Evolutionary conservation across 2,888 invertebrate genomes (phyloP), one percentile per base, ranked within the genome.

Genomic region (Himalopsyche anomala): DNA sequence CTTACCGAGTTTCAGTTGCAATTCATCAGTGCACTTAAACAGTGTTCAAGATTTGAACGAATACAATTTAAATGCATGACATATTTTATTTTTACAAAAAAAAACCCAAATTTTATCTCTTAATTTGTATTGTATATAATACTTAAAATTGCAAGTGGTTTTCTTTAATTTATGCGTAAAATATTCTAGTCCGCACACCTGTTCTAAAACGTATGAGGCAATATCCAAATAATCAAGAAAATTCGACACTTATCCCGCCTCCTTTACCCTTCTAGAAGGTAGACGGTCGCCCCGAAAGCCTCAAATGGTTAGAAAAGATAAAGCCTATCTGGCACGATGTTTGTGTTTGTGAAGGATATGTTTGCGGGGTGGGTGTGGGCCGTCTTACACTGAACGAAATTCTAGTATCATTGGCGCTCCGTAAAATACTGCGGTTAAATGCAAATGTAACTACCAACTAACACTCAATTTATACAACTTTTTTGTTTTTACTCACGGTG

Each of bases 141-240:
- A 51, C 3, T 51, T 51, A 15, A 15, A 15, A 51, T 51, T 12
- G 51, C 15, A 45, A 45, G 45, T 2, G 6, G 11, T 2, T 28
- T 45, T 45, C 45, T 11, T 15, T 28, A 62, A 62, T 62, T 11
- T 19, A 28, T 5, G 9, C 19, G n/a, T 62, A 11, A 62, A 62
- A 62, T 62, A 62, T 62, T 28, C 19, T n/a, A n/a, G n/a, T 62
- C 62, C 3, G 19, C 62, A 28, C 62, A 62, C 19, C 62, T 62
- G 62, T 5, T 62, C 62, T 8, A 11, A 6, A 5, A 6, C 19
- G 19, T 62, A 19, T 62, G 8, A 62, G 19, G n/a, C 62, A 28
- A 62, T 62, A 62, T 62, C 62, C 62, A 62, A 62, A 62, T 62
- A 62, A 62, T 62, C 62, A 62, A 62, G 62, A 62, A 62, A 62